Base-by-base conservation (phyloP, 1,140 invertebrate species). In the Lucilia sericata region DNA sequence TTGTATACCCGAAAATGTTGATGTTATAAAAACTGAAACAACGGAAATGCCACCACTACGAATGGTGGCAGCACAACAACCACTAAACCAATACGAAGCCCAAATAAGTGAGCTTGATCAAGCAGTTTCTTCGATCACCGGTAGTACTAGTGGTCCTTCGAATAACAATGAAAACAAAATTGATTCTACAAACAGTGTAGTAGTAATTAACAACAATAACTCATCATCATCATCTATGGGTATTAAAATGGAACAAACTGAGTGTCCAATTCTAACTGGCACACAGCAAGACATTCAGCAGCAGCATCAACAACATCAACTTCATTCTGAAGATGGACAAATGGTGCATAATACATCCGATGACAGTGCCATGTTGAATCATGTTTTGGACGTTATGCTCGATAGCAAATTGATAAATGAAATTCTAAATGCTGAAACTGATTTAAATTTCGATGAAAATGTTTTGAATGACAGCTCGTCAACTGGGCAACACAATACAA, bases 361-460 rank as follows among this genome's bases (percentile, higher is more conserved):
- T 82, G 89, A 90, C 21, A 90, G 89, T 85, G 90, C 89, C 74
- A 90, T 90, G 82, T 83, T 89, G n/a, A 90, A 80, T 80, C 76
- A 80, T 80, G 76, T 87, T 0, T 84, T 90, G 13, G 88, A 89
- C 49, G 88, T 89, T 17, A 88, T 90, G 88, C 86, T 90, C 30
- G 89, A 90, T 83, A 89, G 88, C 84, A 90, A 90, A 85, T 86
- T 90, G 12, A 90, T 90, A 74, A 90, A 90, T 51, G 89, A 90
- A 49, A 90, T 90, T 1, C 83, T 90, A 8, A 90, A 88, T 49
- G 90, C 87, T 2, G 86, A 85, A 13, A 80, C 65, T 7, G 87
- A 88, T 25, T 86, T 88, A 83, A 86, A 85, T 42, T 90, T 90
- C 34, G 88, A 90, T 85, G 89, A 90, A 84, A 90, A 87, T 84